Evolutionary conservation across 2,797 vertebrate genomes (phyloP), one percentile per base, ranked within the genome.

Genomic region (Galago senegalensis): DNA sequence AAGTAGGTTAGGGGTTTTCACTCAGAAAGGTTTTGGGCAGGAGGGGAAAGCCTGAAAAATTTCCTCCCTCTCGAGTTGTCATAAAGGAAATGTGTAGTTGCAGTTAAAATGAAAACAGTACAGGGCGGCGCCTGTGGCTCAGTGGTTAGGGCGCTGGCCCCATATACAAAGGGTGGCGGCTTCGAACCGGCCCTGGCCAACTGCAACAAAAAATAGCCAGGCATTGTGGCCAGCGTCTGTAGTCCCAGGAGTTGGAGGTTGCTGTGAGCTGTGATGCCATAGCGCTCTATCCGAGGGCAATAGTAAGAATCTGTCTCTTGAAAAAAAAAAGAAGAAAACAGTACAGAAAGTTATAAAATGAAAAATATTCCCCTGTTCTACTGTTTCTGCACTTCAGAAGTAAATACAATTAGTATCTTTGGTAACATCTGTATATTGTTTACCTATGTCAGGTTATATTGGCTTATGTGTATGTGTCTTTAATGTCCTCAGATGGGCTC

Each of bases 1-100:
- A 77, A 86, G 17, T 79, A 70, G 60, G 6, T 73, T 88, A 67
- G 69, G 63, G 65, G n/a, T 61, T 92, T 96, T 85, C 29, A 31
- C 61, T 46, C 27, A 49, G 72, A 93, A 96, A 73, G 61, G 4
- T 92, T 94, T 93, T 9, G 86, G 77, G 56, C 53, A 37, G 18
- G 83, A 79, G 49, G 82, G 65, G 37, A 96, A 95, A 92, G 21
- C 77, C 72, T 72, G 77, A 61, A 77, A 53, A 46, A 13, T 60
- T 89, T 94, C 76, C 83, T 92, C 9, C 53, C 37, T 49, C n/a
- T 94, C 73, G 75, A 72, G n/a, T 89, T 79, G 43, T 89, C 69
- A 25, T 5, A 49, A 94, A 90, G 93, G 10, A 75, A 77, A 86
- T 65, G 43, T 18, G 9, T 82, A n/a, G 37, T 75, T 80, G 4